A percentile compares a stretch with the other conserved stretches of the same genome.
Conservation (phyloP, 2,888 invertebrate species). For the Cryptus viduatorius region DNA sequence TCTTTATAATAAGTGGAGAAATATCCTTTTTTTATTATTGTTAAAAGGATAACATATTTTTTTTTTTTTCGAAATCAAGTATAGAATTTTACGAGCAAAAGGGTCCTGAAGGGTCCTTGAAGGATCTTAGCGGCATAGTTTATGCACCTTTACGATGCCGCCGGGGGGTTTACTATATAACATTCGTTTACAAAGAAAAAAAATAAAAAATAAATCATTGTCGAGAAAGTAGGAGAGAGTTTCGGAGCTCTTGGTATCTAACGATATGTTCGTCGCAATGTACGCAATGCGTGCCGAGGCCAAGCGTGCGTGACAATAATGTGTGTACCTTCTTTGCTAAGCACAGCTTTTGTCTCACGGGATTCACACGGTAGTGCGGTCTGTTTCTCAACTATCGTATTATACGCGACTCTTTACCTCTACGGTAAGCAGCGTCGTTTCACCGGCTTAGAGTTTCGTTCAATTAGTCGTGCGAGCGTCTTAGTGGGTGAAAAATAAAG, state of each 20-base stretch:
- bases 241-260: background rate
- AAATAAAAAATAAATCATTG: slow-evolving; percentile 7
- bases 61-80: too few relatives aligned
- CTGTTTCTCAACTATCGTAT: slow-evolving; percentile 36
- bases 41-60: too few relatives aligned
- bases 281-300: slow-evolving; percentile 22
- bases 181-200: background rate
- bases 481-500: background rate
- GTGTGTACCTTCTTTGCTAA: slow-evolving; percentile 7
- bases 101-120: too few relatives aligned
- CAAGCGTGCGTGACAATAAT: slow-evolving; percentile 58
- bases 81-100: too few relatives aligned
- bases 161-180: background rate
- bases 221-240: slow-evolving; percentile 13
- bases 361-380: slow-evolving; percentile 26
- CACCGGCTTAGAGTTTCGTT: background rate
- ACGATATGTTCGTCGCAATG: slow-evolving; percentile 6
- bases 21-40: too few relatives aligned
- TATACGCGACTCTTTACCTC: background rate
- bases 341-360: slow-evolving; percentile 17
- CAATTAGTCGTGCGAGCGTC: background rate
- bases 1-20: background rate
- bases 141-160: background rate
- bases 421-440: background rate
- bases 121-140: background rate